These are phyloP conservation scores for Sula dactylatra DNA, from an alignment of 2,113 vertebrate species.

Conservation along the genomic window DNA sequence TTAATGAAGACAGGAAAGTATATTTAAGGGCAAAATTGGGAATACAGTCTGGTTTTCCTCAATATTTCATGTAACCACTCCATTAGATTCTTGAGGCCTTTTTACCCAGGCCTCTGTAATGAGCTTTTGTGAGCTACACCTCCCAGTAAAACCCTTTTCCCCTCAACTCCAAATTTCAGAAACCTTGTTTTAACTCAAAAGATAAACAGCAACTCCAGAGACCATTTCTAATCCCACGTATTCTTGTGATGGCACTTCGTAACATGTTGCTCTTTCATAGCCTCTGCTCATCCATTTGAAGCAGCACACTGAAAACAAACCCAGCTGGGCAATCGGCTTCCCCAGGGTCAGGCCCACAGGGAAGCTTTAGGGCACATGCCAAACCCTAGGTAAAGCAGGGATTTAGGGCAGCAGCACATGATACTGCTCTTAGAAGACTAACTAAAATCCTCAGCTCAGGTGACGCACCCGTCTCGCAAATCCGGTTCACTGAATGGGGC, in stretches of 20 bases:
- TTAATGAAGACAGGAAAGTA: background rate
- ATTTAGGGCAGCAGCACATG: background rate
- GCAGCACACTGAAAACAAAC: background rate
- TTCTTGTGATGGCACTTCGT: rapidly evolving
- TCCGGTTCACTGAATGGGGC: background rate
- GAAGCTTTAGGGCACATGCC: background rate
- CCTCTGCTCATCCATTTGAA: background rate
- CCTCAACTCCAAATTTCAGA: background rate
- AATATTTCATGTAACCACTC: background rate
- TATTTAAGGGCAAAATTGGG: background rate
- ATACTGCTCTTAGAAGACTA: background rate
- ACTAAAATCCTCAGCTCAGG: background rate
- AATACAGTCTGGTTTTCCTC: background rate
- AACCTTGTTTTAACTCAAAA: background rate
- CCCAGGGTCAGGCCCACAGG: background rate
- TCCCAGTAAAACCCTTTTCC: background rate
- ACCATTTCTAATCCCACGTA: background rate
- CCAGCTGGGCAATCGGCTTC: background rate
- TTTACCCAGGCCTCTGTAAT: background rate
- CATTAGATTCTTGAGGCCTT: background rate
- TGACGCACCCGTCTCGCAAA: background rate
- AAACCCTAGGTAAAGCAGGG: background rate
- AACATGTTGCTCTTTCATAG: background rate
- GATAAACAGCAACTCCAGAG: constrained; percentile 23
- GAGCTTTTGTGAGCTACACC: background rate